Evolutionary conservation across 1,140 invertebrate genomes (phyloP), one percentile per base, ranked within the genome.

Genomic region (Lucilia cuprina): DNA sequence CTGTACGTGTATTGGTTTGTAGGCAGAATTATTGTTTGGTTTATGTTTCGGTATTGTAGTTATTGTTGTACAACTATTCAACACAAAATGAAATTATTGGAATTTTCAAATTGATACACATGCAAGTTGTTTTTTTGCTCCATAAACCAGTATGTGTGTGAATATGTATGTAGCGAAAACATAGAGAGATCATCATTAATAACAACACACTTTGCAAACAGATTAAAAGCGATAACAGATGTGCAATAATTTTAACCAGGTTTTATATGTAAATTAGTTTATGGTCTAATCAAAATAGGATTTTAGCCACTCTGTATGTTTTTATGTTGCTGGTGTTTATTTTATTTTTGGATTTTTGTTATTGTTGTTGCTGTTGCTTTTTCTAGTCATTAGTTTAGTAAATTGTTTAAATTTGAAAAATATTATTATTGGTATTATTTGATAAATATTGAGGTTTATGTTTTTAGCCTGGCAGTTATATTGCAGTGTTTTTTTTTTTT

Each of bases 241-340:
- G 80, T 65, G 80, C 80, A 82, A 78, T 78, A 78, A 78, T 78
- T 60, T 78, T 78, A 78, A 78, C 75, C 41, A 78, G 74, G 75
- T 78, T 78, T 78, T 78, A 78, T 78, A 78, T 78, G 75, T 78
- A 78, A 78, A 78, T 65, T 55, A 82, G 80, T 82, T 82, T 82
- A 82, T 82, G 80, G 80, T 82, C 80, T 82, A 82, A 82, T 82
- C 80, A 82, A 82, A 78, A 78, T 78, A 78, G 75, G 75, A 78
- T 78, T 78, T 78, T 78, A 60, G 55, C 55, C 13, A 17, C 13
- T 60, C 55, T 60, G 13, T 60, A 60, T 17, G 55, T 60, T n/a
- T n/a, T 60, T 60, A n/a, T 60, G 3, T 60, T 60, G 5, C 14
- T 60, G 12, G 13, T 17, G 5, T 60, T 17, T 60, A 60, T 60